Evolutionary conservation across 1,140 invertebrate genomes (phyloP), one percentile per base, ranked within the genome.

Genomic region (Eubasilissa regina): DNA sequence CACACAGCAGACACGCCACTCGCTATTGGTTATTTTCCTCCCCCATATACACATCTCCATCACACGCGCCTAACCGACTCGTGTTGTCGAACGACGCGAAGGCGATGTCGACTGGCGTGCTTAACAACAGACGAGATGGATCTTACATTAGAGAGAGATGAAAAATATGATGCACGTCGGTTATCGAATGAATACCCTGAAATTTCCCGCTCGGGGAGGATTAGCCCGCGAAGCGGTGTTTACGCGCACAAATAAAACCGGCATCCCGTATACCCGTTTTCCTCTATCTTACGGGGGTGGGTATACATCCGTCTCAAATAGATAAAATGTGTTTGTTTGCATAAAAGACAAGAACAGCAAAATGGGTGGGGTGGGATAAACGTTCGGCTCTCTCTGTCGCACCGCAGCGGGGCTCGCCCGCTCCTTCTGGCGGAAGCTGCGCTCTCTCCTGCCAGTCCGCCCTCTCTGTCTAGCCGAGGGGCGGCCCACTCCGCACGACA

Each of bases 401-500:
- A 83, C 87, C 86, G 87, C 86, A 85, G n/a, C n/a, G 86, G 88
- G 87, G 87, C 87, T 84, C 87, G 86, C 85, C 85, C 85, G 84
- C 86, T 87, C 84, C 84, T 87, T 86, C 87, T 87, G 86, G 84
- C 85, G 84, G 35, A n/a, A 85, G n/a, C n/a, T n/a, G n/a, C 73
- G 55, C 73, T 48, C 19, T 48, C 62, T n/a, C 12, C 43, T 1
- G 58, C 77, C 47, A 8, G 77, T 19, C 45, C 66, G 13, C 66
- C 45, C 45, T 58, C 74, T 76, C 79, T 58, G 15, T 44, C 77
- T 70, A 12, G 25, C 51, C 4, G 70, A 55, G 66, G 19, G 62
- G 60, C 64, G 64, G 75, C 81, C 76, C 77, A 68, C 81, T 73
- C 74, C 75, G 76, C 77, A 60, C 77, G 80, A 79, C 82, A 81